Evolutionary conservation across 2,113 vertebrate species (phyloP), one percentile per base, ranked within the genome.

Genomic region (Ophthalmolycus amberensis): DNA sequence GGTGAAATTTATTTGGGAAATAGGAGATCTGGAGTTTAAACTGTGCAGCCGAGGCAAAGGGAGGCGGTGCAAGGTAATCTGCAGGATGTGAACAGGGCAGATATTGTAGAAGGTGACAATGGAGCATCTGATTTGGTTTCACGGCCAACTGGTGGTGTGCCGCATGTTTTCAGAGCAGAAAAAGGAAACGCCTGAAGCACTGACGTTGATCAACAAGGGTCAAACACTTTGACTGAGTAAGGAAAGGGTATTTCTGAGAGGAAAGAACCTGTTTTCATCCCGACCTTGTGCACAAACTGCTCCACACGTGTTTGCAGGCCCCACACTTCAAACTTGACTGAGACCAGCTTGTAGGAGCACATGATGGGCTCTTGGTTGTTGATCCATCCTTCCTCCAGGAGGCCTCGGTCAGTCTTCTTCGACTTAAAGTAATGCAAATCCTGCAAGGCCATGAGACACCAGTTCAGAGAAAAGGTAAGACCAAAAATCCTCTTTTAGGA

Each of bases 281-380:
- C 92, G 56, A 99, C 98, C 97, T 99, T 99, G 94, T 99, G 98
- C 9, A 99, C 97, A 94, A 99, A 99, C 79, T 99, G 98, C 90
- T 99, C 98, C 92, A 99, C 98, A 42, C 98, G 96, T 6, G 97
- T 99, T 84, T 99, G 98, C 88, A 99, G 96, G 52, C 98, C 98
- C 98, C 98, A 99, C 84, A 99, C 98, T 94, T 99, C 98, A 56
- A 99, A 99, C 92, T 99, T 99, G 80, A 99, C 97, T 0, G 97
- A 97, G 93, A 99, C 98, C 80, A 99, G 95, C 92, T 99, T 99
- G 93, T 99, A 99, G 86, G 98, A 99, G 86, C 98, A 99, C 98
- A 99, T 99, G 92, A 99, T 97, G 34, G 98, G 98, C 65, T 98
- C 94, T 64, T 99, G 97, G 3, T 85, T 95, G 9, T 98, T 93